Percentiles rank a stretch among this genome's conserved stretches.
Evolutionary conservation across 1,140 invertebrate species (phyloP).

Genomic region (Monomorium pharaonis): DNA sequence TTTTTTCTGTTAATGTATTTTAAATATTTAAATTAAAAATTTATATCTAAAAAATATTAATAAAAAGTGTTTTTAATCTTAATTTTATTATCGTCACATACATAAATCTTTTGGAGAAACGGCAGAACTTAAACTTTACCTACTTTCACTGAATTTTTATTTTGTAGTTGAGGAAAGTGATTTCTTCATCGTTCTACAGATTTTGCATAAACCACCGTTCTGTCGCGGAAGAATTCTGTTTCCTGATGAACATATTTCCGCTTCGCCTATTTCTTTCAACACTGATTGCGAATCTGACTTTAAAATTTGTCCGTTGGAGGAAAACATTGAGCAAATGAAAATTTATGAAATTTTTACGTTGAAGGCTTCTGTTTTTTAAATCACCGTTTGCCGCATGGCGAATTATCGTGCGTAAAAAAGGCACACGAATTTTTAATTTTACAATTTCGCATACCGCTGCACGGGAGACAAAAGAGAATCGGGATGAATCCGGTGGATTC

Average conservation of each 20-base stretch:
- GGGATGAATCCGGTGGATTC: conserved; percentile 9
- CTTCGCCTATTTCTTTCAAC: conserved; percentile 16
- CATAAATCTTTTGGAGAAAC: background rate
- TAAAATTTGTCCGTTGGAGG: conserved; percentile 25
- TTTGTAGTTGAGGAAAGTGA: background rate
- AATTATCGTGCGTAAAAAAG: conserved; percentile 31
- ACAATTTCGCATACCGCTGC: conserved; percentile 19
- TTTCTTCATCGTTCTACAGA: background rate
- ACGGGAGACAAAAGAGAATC: background rate
- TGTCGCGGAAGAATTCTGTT: background rate
- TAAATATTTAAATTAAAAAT: background rate
- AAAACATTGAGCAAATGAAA: conserved; percentile 40
- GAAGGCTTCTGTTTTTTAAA: background rate
- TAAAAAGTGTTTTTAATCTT: background rate
- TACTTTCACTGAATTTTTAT: conserved; percentile 34
- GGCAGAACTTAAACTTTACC: background rate
- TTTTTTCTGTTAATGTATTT: too few relatives aligned
- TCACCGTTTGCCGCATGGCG: conserved; percentile 2
- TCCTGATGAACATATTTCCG: conserved; percentile 48
- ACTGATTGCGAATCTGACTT: conserved; percentile 51
- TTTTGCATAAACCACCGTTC: conserved; percentile 27
- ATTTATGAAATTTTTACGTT: conserved; percentile 40
- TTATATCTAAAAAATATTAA: background rate
- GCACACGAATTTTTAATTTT: conserved; percentile 38
- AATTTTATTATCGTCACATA: background rate